Conservation (phyloP, 2,888 invertebrate genomes). For the Orchesella flavescens region DNA sequence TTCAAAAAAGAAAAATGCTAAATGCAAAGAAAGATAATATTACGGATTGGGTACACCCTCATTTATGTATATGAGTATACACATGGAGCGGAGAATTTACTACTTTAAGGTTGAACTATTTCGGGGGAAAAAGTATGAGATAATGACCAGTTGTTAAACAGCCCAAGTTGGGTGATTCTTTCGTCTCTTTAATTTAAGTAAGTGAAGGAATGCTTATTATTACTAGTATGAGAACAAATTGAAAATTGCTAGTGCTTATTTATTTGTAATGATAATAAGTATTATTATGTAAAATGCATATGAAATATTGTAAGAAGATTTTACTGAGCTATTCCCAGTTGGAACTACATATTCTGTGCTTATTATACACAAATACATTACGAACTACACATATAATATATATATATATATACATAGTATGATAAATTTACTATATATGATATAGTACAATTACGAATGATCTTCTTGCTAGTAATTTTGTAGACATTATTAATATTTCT, state of each 20-base stretch:
- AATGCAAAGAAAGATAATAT: too few species aligned
- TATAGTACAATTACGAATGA: conserved; percentile 67
- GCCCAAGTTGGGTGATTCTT: not conserved
- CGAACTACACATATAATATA: conserved; percentile 15
- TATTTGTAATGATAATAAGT: conserved; percentile 34
- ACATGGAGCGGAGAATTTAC: not conserved
- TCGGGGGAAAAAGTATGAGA: too few species aligned
- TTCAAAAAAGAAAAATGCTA: too few species aligned
- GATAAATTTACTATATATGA: conserved; percentile 64
- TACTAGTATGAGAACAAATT: not conserved
- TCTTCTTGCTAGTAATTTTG: conserved; percentile 65
- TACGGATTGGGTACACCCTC: too few species aligned
- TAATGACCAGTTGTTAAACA: not conserved
- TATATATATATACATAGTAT: conserved; percentile 56
- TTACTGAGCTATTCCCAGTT: not conserved
- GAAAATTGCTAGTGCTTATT: conserved; percentile 40
- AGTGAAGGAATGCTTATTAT: too few species aligned
- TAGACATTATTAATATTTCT: conserved; percentile 65
- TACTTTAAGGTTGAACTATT: not conserved
- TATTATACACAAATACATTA: too few species aligned
- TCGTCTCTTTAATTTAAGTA: too few species aligned
- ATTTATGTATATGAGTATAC: too few species aligned
- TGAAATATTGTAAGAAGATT: conserved; percentile 9
- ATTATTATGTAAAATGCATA: conserved; percentile 43
- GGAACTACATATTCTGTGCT: too few species aligned